Percentiles rank a stretch among this genome's conserved stretches.
phyloP scores from a whole-genome alignment of 2,113 vertebrate genomes.

The Platysteira castanea region DNA sequence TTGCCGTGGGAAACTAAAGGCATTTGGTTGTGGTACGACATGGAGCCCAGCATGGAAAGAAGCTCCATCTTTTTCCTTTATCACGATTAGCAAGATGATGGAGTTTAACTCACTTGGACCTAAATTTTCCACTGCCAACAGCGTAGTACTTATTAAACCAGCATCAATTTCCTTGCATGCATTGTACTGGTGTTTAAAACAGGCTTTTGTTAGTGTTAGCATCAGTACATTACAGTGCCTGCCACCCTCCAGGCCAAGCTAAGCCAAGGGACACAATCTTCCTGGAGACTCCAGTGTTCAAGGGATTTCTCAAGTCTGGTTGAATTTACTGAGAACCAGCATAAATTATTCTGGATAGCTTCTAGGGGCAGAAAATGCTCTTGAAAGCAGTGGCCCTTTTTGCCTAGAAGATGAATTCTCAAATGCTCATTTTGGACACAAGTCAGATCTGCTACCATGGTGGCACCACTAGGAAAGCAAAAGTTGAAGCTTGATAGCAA shows the following conservation, averaged over 20 bases:
- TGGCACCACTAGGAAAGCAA: not conserved
- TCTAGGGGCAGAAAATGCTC: not conserved
- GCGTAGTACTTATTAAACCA: not conserved
- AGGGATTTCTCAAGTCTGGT: not conserved
- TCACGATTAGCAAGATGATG: not conserved
- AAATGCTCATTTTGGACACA: not conserved
- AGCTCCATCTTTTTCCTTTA: not conserved
- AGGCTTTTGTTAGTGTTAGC: not conserved
- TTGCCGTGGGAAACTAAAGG: not conserved
- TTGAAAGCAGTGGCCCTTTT: not conserved
- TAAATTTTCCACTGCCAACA: not conserved
- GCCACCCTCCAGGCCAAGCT: not conserved
- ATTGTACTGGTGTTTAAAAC: not conserved
- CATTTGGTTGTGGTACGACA: not conserved
- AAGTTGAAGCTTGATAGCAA: not conserved
- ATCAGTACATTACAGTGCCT: not conserved
- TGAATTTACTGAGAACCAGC: not conserved
- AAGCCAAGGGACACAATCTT: not conserved
- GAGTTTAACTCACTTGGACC: not conserved
- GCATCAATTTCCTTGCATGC: not conserved
- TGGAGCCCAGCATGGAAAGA: not conserved
- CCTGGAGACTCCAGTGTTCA: not conserved
- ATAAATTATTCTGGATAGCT: not conserved
- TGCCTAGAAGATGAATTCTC: not conserved
- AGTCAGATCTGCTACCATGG: not conserved